Evolutionary conservation across 1,140 invertebrate species (phyloP).

Genomic region (Drosophila fuyamai): DNA sequence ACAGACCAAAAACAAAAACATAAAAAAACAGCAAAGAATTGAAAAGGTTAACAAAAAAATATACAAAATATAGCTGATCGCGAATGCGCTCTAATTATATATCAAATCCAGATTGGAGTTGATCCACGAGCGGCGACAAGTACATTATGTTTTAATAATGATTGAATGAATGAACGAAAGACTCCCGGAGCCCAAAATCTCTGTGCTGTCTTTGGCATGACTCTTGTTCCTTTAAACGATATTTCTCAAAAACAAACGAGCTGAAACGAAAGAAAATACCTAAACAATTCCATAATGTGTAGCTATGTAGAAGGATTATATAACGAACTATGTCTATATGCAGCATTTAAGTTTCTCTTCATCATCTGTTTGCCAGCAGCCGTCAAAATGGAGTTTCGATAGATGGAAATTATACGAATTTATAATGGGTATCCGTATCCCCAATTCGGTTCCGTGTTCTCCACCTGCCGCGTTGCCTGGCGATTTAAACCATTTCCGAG

Average conservation of each 20-base stretch:
- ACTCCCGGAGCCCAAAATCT: conserved; percentile 49
- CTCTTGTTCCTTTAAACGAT: conserved; percentile 79
- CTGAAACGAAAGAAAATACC: conserved; percentile 33
- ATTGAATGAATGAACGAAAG: conserved; percentile 70
- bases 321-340: conserved; percentile 59
- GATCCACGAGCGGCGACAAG: conserved; percentile 62
- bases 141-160: conserved; percentile 83
- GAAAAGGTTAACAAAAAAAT: conserved; percentile 37
- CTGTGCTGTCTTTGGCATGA: conserved; percentile 66
- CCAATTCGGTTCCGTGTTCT: conserved; percentile 20
- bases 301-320: conserved; percentile 45
- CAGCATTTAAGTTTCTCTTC: conserved; percentile 74
- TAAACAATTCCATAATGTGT: conserved; percentile 69
- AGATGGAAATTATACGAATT: conserved; percentile 26
- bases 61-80: conserved; percentile 45
- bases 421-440: conserved; percentile 2
- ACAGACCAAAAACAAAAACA: conserved; percentile 53
- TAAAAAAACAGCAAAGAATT: conserved; percentile 43
- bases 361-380: conserved; percentile 47
- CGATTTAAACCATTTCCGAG: conserved; percentile 72
- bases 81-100: conserved; percentile 44
- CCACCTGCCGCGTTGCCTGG: conserved; percentile 41
- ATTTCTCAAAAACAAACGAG: conserved; percentile 63
- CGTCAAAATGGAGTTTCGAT: conserved; percentile 3
- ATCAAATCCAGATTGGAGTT: conserved; percentile 22